Base-by-base conservation (phyloP, 2,113 vertebrate species). In the Oreochromis aureus region DNA sequence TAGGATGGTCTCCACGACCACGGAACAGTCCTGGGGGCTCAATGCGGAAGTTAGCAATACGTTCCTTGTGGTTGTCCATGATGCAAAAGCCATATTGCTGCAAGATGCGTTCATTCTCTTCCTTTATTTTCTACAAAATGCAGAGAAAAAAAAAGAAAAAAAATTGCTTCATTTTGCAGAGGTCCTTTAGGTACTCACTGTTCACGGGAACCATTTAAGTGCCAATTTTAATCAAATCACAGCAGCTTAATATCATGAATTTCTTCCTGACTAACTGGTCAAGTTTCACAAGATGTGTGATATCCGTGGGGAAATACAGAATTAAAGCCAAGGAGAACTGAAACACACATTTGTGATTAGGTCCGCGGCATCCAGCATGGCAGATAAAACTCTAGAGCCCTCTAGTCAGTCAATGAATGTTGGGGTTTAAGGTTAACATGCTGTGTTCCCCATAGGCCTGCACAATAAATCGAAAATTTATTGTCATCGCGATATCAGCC, bases 11-110 rank as follows among this genome's bases (percentile, higher is more conserved):
- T 76, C 99, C 99, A 80, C 99, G 97, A 51, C 99, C 99, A 56
- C 98, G 97, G 91, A 99, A 99, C 54, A 99, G 96, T 55, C 99
- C 98, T 0, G 99, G 99, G 1, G 99, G 99, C 79, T 99, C 99
- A 87, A 99, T 99, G 89, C 98, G 98, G 55, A 99, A 99, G 95
- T 99, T 99, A 86, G 98, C 99, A 83, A 99, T 99, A 54, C 98
- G 97, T 87, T 99, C 98, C 95, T 95, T 97, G 95, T 99, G 99
- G 94, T 98, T 99, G 96, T 99, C 99, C 99, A 99, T 99, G 87
- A 99, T 41, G 86, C 99, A 99, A 93, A 97, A 99, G 16, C 99
- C 98, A 76, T 99, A 99, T 54, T 98, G 97, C 91, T 98, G 98
- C 82, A 99, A 91, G 89, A 97, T 81, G 71, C 97, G 96, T 95